Evolutionary conservation across 2,797 vertebrate genomes (phyloP).

Genomic region (Microtus obscurus): DNA sequence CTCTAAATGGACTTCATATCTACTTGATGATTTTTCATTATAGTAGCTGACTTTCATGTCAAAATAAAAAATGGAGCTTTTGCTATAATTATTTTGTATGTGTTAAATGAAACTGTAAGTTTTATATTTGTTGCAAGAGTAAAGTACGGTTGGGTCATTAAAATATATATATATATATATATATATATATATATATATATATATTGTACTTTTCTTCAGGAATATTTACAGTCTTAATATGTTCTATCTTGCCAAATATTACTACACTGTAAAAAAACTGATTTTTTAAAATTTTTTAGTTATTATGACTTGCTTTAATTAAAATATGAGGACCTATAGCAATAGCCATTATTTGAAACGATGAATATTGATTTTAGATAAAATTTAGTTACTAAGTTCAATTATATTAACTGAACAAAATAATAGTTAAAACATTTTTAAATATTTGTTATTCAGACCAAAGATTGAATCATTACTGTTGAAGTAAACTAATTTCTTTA

Average conservation of each 20-base stretch:
- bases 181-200: background rate
- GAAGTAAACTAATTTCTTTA: background rate
- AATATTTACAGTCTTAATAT: background rate
- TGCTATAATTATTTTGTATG: background rate
- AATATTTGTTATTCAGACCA: background rate
- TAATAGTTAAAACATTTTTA: background rate
- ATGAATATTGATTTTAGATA: background rate
- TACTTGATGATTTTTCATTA: background rate
- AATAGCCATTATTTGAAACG: background rate
- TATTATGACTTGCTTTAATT: background rate
- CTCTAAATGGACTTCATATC: background rate
- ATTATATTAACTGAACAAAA: background rate
- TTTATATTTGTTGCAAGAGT: background rate
- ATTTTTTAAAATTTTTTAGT: conserved; percentile 3
- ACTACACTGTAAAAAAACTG: background rate
- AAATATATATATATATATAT: background rate
- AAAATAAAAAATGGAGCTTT: background rate
- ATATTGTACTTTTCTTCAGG: background rate
- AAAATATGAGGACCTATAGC: background rate
- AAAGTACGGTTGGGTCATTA: background rate
- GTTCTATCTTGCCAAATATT: background rate
- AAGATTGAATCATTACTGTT: background rate
- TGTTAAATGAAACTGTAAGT: background rate
- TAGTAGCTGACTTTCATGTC: background rate
- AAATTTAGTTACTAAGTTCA: background rate